Conservation (phyloP, 2,113 vertebrate species). For the Neolamprologus hecqui region DNA sequence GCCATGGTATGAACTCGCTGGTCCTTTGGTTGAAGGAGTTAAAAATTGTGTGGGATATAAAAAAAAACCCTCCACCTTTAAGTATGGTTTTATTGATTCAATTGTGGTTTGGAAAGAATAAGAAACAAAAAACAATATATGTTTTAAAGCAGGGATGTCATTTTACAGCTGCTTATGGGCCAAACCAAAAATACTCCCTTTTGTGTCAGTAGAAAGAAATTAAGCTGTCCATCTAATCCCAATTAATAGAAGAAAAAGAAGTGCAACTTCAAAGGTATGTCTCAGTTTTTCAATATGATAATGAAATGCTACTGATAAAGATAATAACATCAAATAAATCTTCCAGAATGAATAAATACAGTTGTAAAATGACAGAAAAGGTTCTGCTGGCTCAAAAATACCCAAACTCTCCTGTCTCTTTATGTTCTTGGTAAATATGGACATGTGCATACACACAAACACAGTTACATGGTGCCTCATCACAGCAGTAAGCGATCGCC, state of each 20-base stretch:
- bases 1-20: background rate
- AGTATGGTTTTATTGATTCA: background rate
- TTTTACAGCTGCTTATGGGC: background rate
- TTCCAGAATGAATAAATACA: background rate
- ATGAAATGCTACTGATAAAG: background rate
- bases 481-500: slow-evolving; percentile 53
- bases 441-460: background rate
- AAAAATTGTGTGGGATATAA: background rate
- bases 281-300: background rate
- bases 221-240: background rate
- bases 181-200: background rate
- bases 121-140: background rate
- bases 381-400: background rate
- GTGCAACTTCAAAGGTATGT: background rate
- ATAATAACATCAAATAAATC: background rate
- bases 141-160: background rate
- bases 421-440: background rate
- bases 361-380: background rate
- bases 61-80: background rate
- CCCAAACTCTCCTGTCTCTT: background rate
- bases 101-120: background rate
- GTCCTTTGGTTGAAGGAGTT: background rate
- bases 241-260: background rate
- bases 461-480: background rate
- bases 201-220: background rate